Percentiles rank a stretch among this genome's conserved stretches.
These are phyloP conservation scores for Tetanocera ferruginea DNA, from an alignment of 2,888 invertebrate species.

Conservation along the genomic window DNA sequence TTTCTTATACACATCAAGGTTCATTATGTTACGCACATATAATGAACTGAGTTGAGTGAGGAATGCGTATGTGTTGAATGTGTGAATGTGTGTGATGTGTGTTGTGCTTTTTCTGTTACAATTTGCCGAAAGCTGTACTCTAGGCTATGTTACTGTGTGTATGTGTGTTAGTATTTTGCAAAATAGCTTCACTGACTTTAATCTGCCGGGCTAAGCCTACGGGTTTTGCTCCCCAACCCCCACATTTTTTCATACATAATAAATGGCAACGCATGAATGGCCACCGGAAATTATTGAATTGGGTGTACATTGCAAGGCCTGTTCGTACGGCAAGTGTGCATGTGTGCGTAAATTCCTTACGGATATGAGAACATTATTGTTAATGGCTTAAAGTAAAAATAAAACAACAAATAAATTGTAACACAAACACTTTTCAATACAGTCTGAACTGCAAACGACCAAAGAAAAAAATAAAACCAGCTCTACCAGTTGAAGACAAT, in stretches of 20 bases:
- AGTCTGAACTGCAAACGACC: no score
- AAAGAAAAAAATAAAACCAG: no score
- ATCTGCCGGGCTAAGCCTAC: not conserved
- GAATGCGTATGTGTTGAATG: not conserved
- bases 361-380: not conserved
- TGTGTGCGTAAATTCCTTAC: not conserved
- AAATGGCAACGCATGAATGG: not conserved
- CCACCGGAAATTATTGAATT: not conserved
- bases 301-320: not conserved
- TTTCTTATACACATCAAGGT: constrained; percentile 6
- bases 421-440: no score
- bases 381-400: not conserved
- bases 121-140: no score
- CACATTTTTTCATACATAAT: not conserved
- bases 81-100: not conserved
- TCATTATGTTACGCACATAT: constrained; percentile 6
- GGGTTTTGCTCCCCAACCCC: not conserved
- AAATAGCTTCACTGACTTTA: constrained; percentile 18
- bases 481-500: no score
- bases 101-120: not conserved
- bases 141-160: constrained; percentile 40
- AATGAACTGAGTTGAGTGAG: no score
- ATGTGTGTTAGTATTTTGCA: constrained; percentile 33
- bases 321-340: not conserved
- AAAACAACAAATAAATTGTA: no score